phyloP scores from a whole-genome alignment of 2,888 invertebrate genomes.

The Cheilosia soror region DNA sequence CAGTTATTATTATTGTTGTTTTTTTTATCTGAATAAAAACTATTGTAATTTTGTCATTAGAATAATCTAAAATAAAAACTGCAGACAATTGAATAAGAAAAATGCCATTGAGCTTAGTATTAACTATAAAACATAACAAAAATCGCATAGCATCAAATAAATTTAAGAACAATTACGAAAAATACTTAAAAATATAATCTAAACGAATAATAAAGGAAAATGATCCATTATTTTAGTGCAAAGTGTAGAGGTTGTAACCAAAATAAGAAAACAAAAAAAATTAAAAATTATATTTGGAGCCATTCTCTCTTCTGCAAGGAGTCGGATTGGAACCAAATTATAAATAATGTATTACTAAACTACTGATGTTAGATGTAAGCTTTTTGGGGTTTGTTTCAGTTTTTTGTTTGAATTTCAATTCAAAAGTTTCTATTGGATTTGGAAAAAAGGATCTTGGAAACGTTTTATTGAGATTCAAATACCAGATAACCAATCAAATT shows the following conservation, averaged over 20 bases:
- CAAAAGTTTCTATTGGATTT: neutral
- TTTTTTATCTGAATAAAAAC: neutral
- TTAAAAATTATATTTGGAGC: slow-evolving; percentile 11
- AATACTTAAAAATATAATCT: slow-evolving; percentile 68
- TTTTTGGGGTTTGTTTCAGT: neutral
- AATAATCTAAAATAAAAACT: neutral
- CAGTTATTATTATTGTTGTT: slow-evolving; percentile 2
- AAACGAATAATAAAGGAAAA: slow-evolving; percentile 73
- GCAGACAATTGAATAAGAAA: neutral
- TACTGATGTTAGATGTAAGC: slow-evolving; percentile 8
- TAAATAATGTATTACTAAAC: neutral
- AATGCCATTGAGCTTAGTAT: slow-evolving; percentile 1
- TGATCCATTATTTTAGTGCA: slow-evolving; percentile 95
- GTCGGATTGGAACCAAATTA: neutral
- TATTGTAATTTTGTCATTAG: neutral
- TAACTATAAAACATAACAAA: slow-evolving; percentile 14
- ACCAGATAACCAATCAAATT: neutral
- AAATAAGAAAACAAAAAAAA: slow-evolving; percentile 32
- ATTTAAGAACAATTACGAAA: slow-evolving; percentile 71
- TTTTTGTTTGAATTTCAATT: slow-evolving; percentile 15
- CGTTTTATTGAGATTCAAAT: slow-evolving; percentile 23
- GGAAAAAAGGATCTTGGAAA: neutral
- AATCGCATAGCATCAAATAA: slow-evolving; percentile 33
- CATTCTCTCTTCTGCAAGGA: slow-evolving; percentile 28
- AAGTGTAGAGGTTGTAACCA: slow-evolving; percentile 93